A percentile compares a stretch with the other conserved stretches of the same genome.
Conservation (phyloP, 92 coral and sea anemone genomes). For the Phenganax stokvisi region DNA sequence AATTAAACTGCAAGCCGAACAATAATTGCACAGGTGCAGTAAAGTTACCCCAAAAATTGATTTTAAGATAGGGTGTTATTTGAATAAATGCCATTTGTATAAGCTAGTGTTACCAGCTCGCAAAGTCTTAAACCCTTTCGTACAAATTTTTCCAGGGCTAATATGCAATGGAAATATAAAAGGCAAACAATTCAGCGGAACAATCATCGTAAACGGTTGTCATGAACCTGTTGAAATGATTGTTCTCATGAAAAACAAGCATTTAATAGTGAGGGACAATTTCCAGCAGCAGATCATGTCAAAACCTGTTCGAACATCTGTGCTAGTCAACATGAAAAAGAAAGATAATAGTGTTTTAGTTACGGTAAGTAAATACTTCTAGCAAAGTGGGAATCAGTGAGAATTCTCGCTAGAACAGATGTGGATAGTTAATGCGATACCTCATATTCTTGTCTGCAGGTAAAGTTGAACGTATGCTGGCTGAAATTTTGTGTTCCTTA, state of each 20-base stretch:
- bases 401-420: background rate
- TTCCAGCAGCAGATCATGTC: background rate
- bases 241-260: background rate
- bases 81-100: background rate
- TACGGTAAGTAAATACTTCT: background rate
- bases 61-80: background rate
- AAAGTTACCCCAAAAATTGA: background rate
- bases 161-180: background rate
- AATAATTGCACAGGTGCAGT: background rate
- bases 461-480: background rate
- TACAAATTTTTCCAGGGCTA: background rate
- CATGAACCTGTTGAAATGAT: slow-evolving; percentile 1
- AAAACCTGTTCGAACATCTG: background rate
- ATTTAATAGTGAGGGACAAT: background rate
- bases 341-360: background rate
- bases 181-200: background rate
- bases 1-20: background rate
- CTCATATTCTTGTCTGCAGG: background rate
- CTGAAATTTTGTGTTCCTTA: background rate
- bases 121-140: background rate
- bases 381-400: background rate
- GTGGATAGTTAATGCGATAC: background rate
- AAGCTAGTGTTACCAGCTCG: background rate
- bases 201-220: background rate
- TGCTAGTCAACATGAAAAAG: background rate